A percentile compares a stretch with the other conserved stretches of the same genome.
Conservation (phyloP, 2,888 invertebrate genomes). For the Platycheirus albimanus region DNA sequence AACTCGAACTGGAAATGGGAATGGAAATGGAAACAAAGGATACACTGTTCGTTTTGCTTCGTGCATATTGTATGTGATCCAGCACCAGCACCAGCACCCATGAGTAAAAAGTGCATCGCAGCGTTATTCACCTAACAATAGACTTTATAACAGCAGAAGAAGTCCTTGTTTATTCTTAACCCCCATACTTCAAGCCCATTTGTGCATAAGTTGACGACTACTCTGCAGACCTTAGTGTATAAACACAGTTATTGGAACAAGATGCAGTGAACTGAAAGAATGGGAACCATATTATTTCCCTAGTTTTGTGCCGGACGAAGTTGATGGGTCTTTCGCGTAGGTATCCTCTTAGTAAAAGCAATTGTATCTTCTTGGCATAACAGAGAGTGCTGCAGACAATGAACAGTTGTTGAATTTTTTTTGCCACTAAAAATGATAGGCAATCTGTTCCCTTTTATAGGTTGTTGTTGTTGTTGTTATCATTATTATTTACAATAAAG, state of each 20-base stretch:
- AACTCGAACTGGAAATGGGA: slow-evolving; percentile 36
- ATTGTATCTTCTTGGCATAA: slow-evolving; percentile 44
- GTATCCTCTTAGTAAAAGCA: slow-evolving; percentile 25
- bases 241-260: slow-evolving; percentile 23
- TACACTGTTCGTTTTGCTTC: slow-evolving; percentile 39
- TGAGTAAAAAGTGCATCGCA: slow-evolving; percentile 60
- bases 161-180: slow-evolving; percentile 25
- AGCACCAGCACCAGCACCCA: slow-evolving; percentile 20
- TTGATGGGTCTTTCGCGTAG: slow-evolving; percentile 14
- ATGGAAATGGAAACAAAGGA: slow-evolving; percentile 60
- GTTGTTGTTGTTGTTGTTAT: slow-evolving; percentile 1
- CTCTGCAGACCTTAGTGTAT: slow-evolving; percentile 12
- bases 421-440: slow-evolving; percentile 13
- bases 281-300: slow-evolving; percentile 35
- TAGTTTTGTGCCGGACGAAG: slow-evolving; percentile 13
- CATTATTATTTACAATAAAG: not conserved
- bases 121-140: slow-evolving; percentile 66
- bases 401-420: slow-evolving; percentile 41
- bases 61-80: slow-evolving; percentile 52
- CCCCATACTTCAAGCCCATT: not conserved
- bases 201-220: slow-evolving; percentile 26
- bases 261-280: slow-evolving; percentile 44
- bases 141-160: slow-evolving; percentile 42
- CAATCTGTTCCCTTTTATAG: not conserved
- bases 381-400: slow-evolving; percentile 45